Evolutionary conservation across 2,888 invertebrate genomes (phyloP), one percentile per base, ranked within the genome.

Genomic region (Caenorhabditis sp.): DNA sequence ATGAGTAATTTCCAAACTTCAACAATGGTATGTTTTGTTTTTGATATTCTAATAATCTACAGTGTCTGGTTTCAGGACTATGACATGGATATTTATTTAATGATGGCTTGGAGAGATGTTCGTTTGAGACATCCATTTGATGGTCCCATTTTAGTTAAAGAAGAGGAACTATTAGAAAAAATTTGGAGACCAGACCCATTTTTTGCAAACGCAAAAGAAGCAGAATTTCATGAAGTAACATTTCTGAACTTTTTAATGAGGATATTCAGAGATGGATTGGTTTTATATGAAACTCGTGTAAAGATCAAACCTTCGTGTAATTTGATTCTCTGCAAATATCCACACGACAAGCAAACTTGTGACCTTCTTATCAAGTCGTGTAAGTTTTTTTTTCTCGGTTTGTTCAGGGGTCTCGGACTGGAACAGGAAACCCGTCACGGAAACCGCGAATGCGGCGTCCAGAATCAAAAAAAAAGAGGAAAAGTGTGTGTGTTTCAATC

Each of bases 201-300:
- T 72, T 87, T 87, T 55, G 85, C 84, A 0, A 86, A 87, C 58
- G 87, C 87, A 1, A 88, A 88, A 66, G 85, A 88, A 63, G 86
- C 87, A 10, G 84, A 85, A 53, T 88, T 85, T 65, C 87, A 87
- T 66, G 87, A 87, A 71, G 82, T 87, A 49, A 88, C 87, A 14
- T 87, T 88, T 76, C 77, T 86, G 49, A 87, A 87, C 64, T 87
- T 87, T 68, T 66, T 87, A 53, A 84, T 87, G 86, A 69, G 85
- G 64, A 85, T 87, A 23, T 87, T 81, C 60, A 81, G 79, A n/a
- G 84, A 85, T 64, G 87, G 87, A 14, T 57, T 87, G 58, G 84
- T 87, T 17, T 67, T 86, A 0, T 88, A 86, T 65, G 86, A 86
- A 62, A 88, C 86, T 1, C 82, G 86, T 61, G 83, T 87, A 26